Conservation (phyloP, 2,113 vertebrate genomes). For the Lutjanus erythropterus region DNA sequence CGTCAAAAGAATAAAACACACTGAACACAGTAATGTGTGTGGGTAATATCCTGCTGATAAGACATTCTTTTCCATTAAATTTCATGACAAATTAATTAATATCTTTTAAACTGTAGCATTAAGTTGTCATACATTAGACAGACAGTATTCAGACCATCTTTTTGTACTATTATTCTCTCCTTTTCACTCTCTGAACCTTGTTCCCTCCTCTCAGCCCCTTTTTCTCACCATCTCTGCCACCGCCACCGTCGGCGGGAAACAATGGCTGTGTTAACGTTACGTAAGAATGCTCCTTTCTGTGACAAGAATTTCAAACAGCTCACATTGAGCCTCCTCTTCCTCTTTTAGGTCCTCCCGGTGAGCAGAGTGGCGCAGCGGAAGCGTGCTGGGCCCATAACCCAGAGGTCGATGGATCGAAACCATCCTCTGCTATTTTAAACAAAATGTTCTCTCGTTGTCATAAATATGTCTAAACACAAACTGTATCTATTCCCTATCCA, state of each 20-base stretch:
- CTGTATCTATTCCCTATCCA: background rate
- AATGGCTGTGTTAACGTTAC: conserved; percentile 42
- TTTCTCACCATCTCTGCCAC: background rate
- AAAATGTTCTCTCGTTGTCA: accelerated
- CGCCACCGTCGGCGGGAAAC: conserved; percentile 26
- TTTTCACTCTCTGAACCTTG: background rate
- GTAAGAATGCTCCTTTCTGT: conserved; percentile 52
- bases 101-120: background rate
- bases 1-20: background rate
- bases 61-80: background rate
- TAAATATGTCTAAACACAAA: accelerated
- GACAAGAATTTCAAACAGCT: conserved; percentile 71
- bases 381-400: conserved; percentile 90
- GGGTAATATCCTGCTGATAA: too few species aligned
- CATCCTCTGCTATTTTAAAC: conserved; percentile 83
- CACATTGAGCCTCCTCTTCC: accelerated
- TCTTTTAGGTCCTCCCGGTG: too few species aligned
- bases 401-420: conserved; percentile 90
- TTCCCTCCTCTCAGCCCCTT: background rate
- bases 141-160: background rate
- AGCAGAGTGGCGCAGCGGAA: conserved; percentile 89
- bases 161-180: too few species aligned
- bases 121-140: background rate
- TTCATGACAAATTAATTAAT: background rate
- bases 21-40: too few species aligned